Percentiles rank a stretch among this genome's conserved stretches.
Conservation (phyloP, 2,113 vertebrate genomes). For the Cyprinus carpio region DNA sequence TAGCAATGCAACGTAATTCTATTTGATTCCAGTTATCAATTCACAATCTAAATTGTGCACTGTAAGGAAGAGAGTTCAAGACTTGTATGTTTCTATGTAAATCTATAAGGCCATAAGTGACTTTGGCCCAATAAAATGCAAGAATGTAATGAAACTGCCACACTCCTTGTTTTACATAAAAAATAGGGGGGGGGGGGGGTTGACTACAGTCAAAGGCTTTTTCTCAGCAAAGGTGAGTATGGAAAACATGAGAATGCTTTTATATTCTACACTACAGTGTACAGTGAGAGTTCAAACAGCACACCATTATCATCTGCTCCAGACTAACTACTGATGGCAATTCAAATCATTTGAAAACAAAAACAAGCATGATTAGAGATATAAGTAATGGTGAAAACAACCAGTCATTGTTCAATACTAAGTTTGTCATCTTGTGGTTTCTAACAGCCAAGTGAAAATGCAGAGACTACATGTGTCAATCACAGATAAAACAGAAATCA, state of each 20-base stretch:
- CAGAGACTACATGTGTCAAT: conserved; percentile 5
- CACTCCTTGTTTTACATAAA: conserved; percentile 5
- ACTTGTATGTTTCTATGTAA: conserved; percentile 26
- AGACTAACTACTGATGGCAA: conserved; percentile 17
- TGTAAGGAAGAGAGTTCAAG: conserved; percentile 25
- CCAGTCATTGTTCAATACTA: neutral
- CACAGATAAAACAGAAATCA: neutral
- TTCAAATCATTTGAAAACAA: conserved; percentile 1
- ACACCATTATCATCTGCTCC: conserved; percentile 27
- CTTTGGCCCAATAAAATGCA: conserved; percentile 30
- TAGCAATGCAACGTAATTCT: conserved; percentile 35
- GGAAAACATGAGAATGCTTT: conserved; percentile 20
- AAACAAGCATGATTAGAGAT: neutral
- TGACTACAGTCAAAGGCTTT: neutral
- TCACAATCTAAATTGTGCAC: conserved; percentile 17
- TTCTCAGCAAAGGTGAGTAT: conserved; percentile 1
- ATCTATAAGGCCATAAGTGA: conserved; percentile 40
- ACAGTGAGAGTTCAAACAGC: conserved; percentile 13
- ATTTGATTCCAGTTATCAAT: conserved; percentile 43
- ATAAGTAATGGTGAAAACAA: neutral
- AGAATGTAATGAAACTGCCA: conserved; percentile 14
- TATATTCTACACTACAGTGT: conserved; percentile 26
- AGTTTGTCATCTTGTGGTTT: conserved; percentile 27
- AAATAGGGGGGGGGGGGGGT: neutral
- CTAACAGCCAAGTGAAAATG: conserved; percentile 26